Evolutionary conservation across 2,888 invertebrate species (phyloP).

Genomic region (Microplitis deprimator): DNA sequence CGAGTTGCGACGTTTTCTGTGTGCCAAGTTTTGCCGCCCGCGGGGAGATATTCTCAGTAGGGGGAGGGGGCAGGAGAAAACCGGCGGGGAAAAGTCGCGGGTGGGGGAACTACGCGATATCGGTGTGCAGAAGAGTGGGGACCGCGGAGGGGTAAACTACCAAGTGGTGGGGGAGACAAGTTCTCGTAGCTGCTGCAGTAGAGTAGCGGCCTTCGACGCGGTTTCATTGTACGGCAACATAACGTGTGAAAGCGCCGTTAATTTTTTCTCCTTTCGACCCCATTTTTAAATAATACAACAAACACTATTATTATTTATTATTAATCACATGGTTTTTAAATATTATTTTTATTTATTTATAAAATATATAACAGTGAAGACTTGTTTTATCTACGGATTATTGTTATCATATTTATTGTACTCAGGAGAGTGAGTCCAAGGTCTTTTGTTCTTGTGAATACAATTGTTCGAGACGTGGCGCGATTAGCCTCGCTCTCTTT

Average conservation of each 20-base stretch:
- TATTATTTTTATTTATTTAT: not conserved
- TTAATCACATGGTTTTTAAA: not conserved
- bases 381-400: no score
- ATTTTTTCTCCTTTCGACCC: constrained; percentile 21
- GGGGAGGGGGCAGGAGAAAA: constrained; percentile 21
- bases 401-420: not conserved
- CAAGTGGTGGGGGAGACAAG: constrained; percentile 49
- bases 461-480: constrained; percentile 15
- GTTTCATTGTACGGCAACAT: constrained; percentile 54
- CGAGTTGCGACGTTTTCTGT: no score
- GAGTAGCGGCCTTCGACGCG: constrained; percentile 70
- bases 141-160: constrained; percentile 29
- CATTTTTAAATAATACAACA: constrained; percentile 9
- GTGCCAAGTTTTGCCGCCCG: no score
- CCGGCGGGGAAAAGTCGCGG: constrained; percentile 19
- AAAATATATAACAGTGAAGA: no score
- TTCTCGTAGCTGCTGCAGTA: constrained; percentile 66
- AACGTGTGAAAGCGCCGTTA: constrained; percentile 47
- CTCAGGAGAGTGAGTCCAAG: constrained; percentile 30
- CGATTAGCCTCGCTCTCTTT: constrained; percentile 39
- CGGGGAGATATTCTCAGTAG: no score
- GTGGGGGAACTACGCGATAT: constrained; percentile 26
- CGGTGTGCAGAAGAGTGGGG: constrained; percentile 36
- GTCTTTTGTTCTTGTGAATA: constrained; percentile 35
- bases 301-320: constrained; percentile 5